Conservation (phyloP, 1,140 invertebrate species). For the Zaprionus gabonicus region DNA sequence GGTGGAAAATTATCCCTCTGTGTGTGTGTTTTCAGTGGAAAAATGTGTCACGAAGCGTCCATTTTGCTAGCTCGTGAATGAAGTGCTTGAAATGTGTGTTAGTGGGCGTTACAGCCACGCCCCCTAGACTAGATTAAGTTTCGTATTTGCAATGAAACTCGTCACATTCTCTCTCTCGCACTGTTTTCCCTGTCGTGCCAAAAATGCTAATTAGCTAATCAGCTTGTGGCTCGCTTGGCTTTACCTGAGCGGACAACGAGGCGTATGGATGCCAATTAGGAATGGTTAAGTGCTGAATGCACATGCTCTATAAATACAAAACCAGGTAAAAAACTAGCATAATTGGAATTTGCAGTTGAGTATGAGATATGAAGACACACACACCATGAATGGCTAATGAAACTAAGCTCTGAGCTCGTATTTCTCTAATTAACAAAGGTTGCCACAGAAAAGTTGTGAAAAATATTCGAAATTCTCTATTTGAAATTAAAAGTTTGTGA, state of each 20-base stretch:
- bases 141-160: constrained; percentile 40
- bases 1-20: constrained; percentile 35
- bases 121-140: constrained; percentile 39
- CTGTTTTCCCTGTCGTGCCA: background rate
- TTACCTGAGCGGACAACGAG: background rate
- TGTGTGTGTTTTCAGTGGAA: constrained; percentile 14
- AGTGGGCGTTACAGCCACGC: constrained; percentile 4
- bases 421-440: background rate
- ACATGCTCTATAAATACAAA: constrained; percentile 20
- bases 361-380: background rate
- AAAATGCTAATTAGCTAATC: constrained; percentile 66
- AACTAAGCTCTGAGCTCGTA: background rate
- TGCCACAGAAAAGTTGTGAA: background rate
- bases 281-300: constrained; percentile 17
- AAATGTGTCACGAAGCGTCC: constrained; percentile 45
- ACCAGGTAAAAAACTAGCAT: no score
- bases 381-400: background rate
- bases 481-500: background rate
- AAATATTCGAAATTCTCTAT: background rate
- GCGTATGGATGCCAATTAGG: constrained; percentile 2
- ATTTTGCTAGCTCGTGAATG: constrained; percentile 44
- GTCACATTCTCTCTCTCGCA: background rate
- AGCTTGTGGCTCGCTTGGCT: constrained; percentile 37
- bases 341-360: background rate
- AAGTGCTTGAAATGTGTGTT: constrained; percentile 47